These are phyloP conservation scores for Cryptoblepharus egeriae DNA, from an alignment of 2,797 vertebrate genomes.

Conservation along the genomic window DNA sequence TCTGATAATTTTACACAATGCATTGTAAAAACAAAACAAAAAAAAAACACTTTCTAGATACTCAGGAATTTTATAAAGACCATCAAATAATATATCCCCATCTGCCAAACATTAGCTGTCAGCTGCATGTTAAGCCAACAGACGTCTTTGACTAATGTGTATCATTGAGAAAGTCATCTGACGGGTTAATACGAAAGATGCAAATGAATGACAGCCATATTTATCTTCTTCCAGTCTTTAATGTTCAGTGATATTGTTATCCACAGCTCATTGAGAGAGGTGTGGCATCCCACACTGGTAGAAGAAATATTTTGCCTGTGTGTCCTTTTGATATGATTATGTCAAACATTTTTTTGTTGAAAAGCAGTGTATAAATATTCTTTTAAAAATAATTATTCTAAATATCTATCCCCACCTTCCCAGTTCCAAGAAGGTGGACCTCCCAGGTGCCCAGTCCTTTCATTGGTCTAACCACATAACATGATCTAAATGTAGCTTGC, in stretches of 20 bases:
- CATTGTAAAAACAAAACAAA: no score
- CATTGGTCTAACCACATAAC: neutral
- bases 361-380: no score
- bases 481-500: neutral
- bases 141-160: neutral
- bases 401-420: neutral
- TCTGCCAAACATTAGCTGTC: neutral
- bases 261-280: no score
- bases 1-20: no score
- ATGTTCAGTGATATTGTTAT: neutral
- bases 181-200: neutral
- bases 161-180: neutral
- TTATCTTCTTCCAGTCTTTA: neutral
- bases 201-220: neutral
- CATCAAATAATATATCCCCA: neutral
- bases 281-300: no score
- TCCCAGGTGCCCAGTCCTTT: no score
- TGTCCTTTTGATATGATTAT: no score
- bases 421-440: no score
- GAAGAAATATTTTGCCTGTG: no score
- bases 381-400: no score
- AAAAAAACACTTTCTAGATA: neutral
- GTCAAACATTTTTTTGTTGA: no score
- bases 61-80: neutral
- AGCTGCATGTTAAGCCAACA: neutral